Conservation (phyloP, 2,888 invertebrate species). For the Cyclophora albipunctata region DNA sequence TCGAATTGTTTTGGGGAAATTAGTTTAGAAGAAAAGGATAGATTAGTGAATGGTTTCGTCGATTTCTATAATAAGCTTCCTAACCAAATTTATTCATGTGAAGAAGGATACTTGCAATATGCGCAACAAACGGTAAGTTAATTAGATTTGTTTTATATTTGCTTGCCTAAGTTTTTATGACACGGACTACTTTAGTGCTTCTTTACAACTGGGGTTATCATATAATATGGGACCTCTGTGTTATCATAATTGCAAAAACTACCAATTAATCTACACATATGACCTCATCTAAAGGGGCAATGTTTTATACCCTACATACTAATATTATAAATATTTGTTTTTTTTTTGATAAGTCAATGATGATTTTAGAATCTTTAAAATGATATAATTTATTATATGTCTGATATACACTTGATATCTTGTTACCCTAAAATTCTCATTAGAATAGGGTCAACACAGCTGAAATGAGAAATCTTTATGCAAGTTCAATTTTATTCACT, state of each 20-base stretch:
- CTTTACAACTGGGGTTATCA: slow-evolving; percentile 23
- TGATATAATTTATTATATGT: not conserved
- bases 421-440: too few relatives aligned
- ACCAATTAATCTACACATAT: not conserved
- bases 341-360: too few relatives aligned
- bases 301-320: too few relatives aligned
- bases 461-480: too few relatives aligned
- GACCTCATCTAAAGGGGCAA: not conserved
- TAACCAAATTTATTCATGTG: slow-evolving; percentile 55
- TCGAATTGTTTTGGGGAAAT: slow-evolving; percentile 39
- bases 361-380: too few relatives aligned
- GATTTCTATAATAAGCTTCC: slow-evolving; percentile 65
- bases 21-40: slow-evolving; percentile 35
- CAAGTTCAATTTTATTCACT: not conserved
- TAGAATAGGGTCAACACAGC: too few relatives aligned
- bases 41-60: slow-evolving; percentile 52
- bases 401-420: too few relatives aligned
- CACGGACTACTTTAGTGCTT: not conserved
- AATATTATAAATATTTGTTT: too few relatives aligned
- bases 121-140: slow-evolving; percentile 63
- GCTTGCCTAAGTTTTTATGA: not conserved
- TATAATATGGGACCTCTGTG: slow-evolving; percentile 6
- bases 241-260: slow-evolving; percentile 4
- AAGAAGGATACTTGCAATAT: slow-evolving; percentile 56
- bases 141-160: not conserved